Conservation (phyloP, 2,888 invertebrate genomes). For the Lamellibrachia columna region DNA sequence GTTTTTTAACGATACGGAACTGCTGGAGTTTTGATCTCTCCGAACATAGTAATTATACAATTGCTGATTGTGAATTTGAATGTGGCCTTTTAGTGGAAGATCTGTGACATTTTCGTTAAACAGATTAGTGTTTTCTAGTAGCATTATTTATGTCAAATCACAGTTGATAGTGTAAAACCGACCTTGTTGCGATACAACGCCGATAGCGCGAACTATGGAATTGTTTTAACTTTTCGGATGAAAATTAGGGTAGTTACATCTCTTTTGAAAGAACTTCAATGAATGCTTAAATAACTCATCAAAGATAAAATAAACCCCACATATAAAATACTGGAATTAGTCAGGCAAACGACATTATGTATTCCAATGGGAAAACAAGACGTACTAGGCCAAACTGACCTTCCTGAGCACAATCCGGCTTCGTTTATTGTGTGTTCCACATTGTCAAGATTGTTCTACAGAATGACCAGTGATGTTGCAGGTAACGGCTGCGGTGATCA, state of each 20-base stretch:
- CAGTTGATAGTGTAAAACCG: background rate
- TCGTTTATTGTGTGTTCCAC: too few relatives aligned
- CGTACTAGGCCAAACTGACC: too few relatives aligned
- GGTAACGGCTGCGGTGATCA: constrained; percentile 20
- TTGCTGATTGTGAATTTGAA: too few relatives aligned
- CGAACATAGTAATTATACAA: background rate
- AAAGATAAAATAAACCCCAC: too few relatives aligned
- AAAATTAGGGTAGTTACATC: background rate
- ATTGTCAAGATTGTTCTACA: too few relatives aligned
- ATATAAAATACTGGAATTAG: too few relatives aligned
- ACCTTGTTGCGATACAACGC: background rate
- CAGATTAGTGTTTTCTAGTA: background rate
- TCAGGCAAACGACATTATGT: background rate
- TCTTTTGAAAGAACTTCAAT: background rate
- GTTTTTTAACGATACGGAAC: background rate
- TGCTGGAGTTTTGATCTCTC: background rate
- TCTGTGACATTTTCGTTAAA: background rate
- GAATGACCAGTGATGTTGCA: background rate
- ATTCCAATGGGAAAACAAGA: background rate
- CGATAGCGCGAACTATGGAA: background rate
- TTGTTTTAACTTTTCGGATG: background rate
- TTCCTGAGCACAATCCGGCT: too few relatives aligned
- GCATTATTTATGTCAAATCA: background rate
- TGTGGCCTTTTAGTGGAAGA: background rate
- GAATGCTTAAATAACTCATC: background rate